These are phyloP conservation scores for Electrophaes corylata DNA, from an alignment of 2,888 invertebrate species.

Conservation along the genomic window DNA sequence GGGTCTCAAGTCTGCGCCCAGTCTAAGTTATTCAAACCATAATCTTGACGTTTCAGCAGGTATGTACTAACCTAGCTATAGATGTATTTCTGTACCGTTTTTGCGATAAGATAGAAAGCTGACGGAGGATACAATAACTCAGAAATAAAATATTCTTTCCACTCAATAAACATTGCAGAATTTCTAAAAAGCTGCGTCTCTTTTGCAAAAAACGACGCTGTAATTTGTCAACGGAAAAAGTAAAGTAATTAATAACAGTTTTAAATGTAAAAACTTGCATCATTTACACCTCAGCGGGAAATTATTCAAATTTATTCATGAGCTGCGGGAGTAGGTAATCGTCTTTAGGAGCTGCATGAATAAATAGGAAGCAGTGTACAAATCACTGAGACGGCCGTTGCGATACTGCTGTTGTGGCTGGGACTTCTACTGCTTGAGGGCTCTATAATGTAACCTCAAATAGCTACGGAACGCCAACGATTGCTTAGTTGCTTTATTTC, in stretches of 20 bases:
- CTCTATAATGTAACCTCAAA: conserved; percentile 22
- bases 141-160: conserved; percentile 19
- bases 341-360: conserved; percentile 76
- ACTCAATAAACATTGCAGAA: conserved; percentile 24
- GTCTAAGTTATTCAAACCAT: conserved; percentile 11
- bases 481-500: conserved; percentile 11
- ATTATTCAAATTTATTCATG: conserved; percentile 82
- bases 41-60: conserved; percentile 17
- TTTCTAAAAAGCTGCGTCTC: conserved; percentile 19
- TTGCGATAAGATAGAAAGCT: conserved; percentile 5
- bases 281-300: conserved; percentile 75
- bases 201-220: conserved; percentile 37
- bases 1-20: not conserved
- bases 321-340: conserved; percentile 75
- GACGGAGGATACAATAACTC: conserved; percentile 17
- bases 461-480: conserved; percentile 10
- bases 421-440: conserved; percentile 19
- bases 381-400: conserved; percentile 63
- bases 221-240: conserved; percentile 63
- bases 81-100: not conserved
- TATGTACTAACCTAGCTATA: not conserved
- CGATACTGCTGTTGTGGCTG: conserved; percentile 45
- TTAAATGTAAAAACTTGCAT: conserved; percentile 81
- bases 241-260: conserved; percentile 74
- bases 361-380: conserved; percentile 77